phyloP scores from a whole-genome alignment of 2,888 invertebrate species.

The Lochmaea crataegi region DNA sequence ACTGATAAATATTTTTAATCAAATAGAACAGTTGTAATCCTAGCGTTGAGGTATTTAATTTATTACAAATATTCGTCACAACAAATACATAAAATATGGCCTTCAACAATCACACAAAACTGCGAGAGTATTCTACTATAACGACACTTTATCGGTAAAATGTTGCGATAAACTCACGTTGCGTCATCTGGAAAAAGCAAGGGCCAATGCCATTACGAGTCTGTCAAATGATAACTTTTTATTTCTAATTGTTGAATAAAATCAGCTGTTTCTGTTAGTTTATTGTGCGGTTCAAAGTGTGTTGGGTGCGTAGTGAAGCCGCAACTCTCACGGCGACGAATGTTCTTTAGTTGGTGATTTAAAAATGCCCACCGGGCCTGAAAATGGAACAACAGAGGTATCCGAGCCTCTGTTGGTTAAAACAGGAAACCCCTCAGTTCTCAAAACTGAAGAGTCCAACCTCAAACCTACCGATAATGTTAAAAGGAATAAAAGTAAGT shows the following conservation, averaged over 20 bases:
- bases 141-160: neutral
- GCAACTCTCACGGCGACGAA: neutral
- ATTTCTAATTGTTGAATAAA: conserved; percentile 35
- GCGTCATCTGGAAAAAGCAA: conserved; percentile 2
- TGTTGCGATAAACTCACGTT: conserved; percentile 12
- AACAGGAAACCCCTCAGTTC: conserved; percentile 13
- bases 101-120: neutral
- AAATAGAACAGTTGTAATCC: neutral
- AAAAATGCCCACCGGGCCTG: conserved; percentile 48
- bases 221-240: conserved; percentile 46
- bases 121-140: neutral
- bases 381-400: conserved; percentile 40
- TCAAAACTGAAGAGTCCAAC: conserved; percentile 24
- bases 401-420: conserved; percentile 50
- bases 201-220: conserved; percentile 1
- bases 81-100: conserved; percentile 2
- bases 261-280: conserved; percentile 44
- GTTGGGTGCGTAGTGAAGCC: conserved; percentile 25
- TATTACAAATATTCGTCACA: neutral
- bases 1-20: neutral
- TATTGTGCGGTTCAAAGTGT: conserved; percentile 19
- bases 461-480: conserved; percentile 21
- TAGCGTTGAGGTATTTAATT: neutral
- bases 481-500: conserved; percentile 42
- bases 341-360: conserved; percentile 19